Evolutionary conservation across 2,888 invertebrate species (phyloP), one percentile per base, ranked within the genome.

Genomic region (Leptopilina drosophilae): DNA sequence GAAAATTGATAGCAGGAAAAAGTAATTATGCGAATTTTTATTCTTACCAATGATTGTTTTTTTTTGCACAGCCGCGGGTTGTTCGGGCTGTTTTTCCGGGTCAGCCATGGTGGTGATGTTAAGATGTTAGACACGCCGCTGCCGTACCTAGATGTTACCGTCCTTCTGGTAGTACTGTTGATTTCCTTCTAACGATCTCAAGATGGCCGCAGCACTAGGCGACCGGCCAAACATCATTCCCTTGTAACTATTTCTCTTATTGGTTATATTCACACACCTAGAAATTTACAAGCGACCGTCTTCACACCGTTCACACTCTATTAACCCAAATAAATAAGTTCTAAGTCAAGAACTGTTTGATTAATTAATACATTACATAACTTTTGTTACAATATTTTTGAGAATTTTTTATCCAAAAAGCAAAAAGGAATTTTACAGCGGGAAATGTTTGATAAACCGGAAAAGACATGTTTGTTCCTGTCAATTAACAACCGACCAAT

Each of bases 101-200:
- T 98, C 98, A 96, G 97, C 97, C 98, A 98, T 98, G 96, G 95
- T 95, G 95, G 95, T 94, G 94, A 94, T 95, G 95, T 89, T 92
- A 80, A 91, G 90, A 89, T 89, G 90, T 90, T 89, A 91, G 91
- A 91, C 92, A 91, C 91, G 92, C 92, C 92, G 90, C 91, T 92
- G 91, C 92, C 92, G 92, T 91, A 92, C 92, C 92, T 90, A 89
- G 93, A 92, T 93, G 92, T 92, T 92, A 90, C 92, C 92, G 91
- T 92, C 92, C 90, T 91, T 89, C 91, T 91, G 90, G 90, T 91
- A 90, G 91, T 92, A 92, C 92, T 92, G 92, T 92, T 92, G 90
- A 92, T 91, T 92, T 90, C 92, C 92, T 92, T 92, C 92, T 92
- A 89, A 88, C 88, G 88, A 88, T 88, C 87, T 86, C 90, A 92